Base-by-base conservation (phyloP, 2,113 vertebrate genomes). In the Mungos mungo region DNA sequence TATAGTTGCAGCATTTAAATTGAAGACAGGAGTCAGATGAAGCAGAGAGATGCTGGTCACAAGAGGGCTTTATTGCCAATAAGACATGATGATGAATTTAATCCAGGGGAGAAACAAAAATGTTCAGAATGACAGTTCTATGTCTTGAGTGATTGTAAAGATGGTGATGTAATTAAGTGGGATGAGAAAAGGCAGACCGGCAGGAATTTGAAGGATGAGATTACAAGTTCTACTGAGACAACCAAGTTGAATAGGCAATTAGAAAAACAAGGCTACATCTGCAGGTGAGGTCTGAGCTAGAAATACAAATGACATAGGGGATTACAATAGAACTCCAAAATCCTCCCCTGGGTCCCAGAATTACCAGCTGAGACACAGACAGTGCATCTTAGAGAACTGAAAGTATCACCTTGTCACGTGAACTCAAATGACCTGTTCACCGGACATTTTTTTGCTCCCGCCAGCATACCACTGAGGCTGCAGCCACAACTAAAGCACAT, bases 231-330 rank as follows among this genome's bases (percentile, higher is more conserved):
- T 81, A 41, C n/a, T 52, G 68, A 95, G 41, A 83, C 29, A 71
- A 60, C 14, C 23, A 77, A 92, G 65, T 87, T 90, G 93, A 83
- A 91, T 9, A 77, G 63, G 13, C 52, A 92, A 65, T 88, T 94
- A 91, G 68, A 35, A 47, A 88, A 57, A 94, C 2, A 60, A 91
- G 52, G n/a, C 52, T 57, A 12, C 13, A 65, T 83, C 29, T 90
- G 35, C 54, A 87, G 31, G 16, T 87, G 52, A 81, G 27, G 79
- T 25, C 9, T 19, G 45, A 57, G 4, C 25, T 65, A 66, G 50
- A 81, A 84, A 85, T 66, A 74, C 13, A 93, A 87, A 21, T 57
- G 7, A 66, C 21, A 21, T 35, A 7, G 47, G n/a, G 87, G 14
- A 87, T 60, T 65, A 3, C 25, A 71, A 82, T 47, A 71, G 33